Percentiles rank a stretch among this genome's conserved stretches.
phyloP scores from a whole-genome alignment of 1,140 invertebrate species.

The Drosophila quadrilineata region DNA sequence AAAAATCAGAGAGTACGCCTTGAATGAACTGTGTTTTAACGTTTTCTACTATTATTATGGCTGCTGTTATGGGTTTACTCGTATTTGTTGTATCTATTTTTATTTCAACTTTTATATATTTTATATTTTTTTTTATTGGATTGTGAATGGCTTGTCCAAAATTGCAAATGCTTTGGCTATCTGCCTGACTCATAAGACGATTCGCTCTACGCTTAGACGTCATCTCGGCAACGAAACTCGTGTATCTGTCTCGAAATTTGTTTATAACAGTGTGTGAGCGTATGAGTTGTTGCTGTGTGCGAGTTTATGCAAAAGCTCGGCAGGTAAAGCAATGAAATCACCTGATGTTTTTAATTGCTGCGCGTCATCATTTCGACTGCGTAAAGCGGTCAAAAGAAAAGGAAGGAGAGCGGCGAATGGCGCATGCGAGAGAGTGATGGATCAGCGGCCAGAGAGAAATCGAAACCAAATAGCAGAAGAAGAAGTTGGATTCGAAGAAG shows the following conservation, averaged over 20 bases:
- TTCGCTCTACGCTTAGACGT: conserved; percentile 43
- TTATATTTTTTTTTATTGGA: conserved; percentile 9
- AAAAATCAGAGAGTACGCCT: conserved; percentile 34
- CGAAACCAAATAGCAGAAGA: conserved; percentile 9
- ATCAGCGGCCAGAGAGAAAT: background rate
- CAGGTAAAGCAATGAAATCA: conserved; percentile 63
- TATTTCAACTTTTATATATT: background rate
- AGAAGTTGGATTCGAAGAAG: too few relatives aligned
- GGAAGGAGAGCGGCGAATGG: conserved; percentile 14
- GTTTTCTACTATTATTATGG: background rate
- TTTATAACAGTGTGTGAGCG: background rate
- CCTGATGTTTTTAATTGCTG: conserved; percentile 75
- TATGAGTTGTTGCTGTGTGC: background rate
- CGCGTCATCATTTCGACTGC: conserved; percentile 57
- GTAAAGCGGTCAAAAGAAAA: conserved; percentile 38
- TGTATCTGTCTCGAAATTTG: conserved; percentile 7
- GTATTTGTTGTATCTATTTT: conserved; percentile 3
- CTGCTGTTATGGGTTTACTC: too few relatives aligned
- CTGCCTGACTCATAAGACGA: conserved; percentile 24
- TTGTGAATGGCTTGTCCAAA: conserved; percentile 54
- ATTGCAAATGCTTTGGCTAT: conserved; percentile 1
- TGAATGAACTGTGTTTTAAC: conserved; percentile 51
- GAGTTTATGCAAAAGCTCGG: conserved; percentile 11
- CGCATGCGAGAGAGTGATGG: background rate
- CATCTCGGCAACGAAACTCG: conserved; percentile 43